phyloP scores from a whole-genome alignment of 2,797 vertebrate species.

The Centropyge bicolor region DNA sequence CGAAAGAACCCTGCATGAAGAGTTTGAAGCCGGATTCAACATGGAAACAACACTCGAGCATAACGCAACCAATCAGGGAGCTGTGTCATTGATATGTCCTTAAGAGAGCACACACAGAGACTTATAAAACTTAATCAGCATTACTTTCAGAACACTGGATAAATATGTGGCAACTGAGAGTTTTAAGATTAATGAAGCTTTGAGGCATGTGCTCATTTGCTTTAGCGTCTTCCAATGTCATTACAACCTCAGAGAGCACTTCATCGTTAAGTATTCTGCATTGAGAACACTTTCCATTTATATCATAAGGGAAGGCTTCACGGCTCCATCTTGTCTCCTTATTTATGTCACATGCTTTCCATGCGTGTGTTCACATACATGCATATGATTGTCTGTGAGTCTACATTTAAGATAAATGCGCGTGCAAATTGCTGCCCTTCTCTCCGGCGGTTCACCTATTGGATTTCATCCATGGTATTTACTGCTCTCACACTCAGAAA shows the following conservation, averaged over 20 bases:
- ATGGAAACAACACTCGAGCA: not conserved
- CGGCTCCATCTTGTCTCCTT: constrained; percentile 13
- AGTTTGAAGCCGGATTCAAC: not conserved
- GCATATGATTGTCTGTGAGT: constrained; percentile 11
- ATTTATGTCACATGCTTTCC: not conserved
- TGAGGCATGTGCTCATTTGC: constrained; percentile 26
- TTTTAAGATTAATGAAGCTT: constrained; percentile 50
- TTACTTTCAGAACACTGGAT: constrained; percentile 18
- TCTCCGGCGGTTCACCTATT: constrained; percentile 22
- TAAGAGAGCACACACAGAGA: constrained; percentile 10
- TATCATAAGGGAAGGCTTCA: constrained; percentile 1
- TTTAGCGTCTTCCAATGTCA: constrained; percentile 42
- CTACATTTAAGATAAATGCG: constrained; percentile 20
- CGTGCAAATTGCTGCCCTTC: constrained; percentile 15
- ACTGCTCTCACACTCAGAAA: constrained; percentile 38
- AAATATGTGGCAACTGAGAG: constrained; percentile 37
- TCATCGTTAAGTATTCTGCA: constrained; percentile 29
- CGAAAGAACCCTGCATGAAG: not conserved
- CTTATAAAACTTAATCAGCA: constrained; percentile 18
- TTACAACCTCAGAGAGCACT: constrained; percentile 43
- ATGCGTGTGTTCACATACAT: not conserved
- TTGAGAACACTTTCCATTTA: constrained; percentile 17
- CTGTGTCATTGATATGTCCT: constrained; percentile 29
- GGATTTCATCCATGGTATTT: constrained; percentile 61
- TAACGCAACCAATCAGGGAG: constrained; percentile 6